Conservation (phyloP, 2,113 vertebrate species). For the Bujurquina vittata region DNA sequence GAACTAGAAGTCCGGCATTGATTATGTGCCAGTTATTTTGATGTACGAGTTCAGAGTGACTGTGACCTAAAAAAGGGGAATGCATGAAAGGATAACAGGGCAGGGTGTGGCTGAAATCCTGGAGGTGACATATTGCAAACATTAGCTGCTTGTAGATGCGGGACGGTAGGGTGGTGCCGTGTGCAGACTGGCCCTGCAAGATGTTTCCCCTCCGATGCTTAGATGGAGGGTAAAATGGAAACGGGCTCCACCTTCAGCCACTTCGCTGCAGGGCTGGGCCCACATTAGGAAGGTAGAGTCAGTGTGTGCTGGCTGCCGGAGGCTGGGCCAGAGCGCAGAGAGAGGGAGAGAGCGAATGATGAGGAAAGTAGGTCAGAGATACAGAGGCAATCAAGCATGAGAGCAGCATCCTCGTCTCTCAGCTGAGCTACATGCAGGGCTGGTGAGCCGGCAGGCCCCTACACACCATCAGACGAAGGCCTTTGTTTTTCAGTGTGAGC, state of each 20-base stretch:
- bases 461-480: background rate
- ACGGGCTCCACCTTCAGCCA: conserved; percentile 36
- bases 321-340: conserved; percentile 2
- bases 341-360: conserved; percentile 31
- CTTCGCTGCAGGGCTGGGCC: conserved; percentile 10
- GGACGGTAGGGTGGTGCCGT: background rate
- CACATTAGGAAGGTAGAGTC: conserved; percentile 41
- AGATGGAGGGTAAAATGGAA: conserved; percentile 37
- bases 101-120: conserved; percentile 39
- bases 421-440: conserved; percentile 34
- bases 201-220: conserved; percentile 17
- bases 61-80: background rate
- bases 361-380: conserved; percentile 79
- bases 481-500: background rate
- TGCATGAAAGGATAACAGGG: conserved; percentile 15
- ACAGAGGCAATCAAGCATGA: conserved; percentile 70
- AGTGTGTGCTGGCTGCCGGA: conserved; percentile 28
- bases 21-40: background rate
- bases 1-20: background rate
- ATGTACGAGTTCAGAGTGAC: background rate
- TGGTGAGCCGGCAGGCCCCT: background rate
- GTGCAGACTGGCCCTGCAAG: background rate
- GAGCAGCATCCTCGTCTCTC: conserved; percentile 66
- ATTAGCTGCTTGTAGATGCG: background rate
- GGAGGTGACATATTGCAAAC: conserved; percentile 17